phyloP scores from a whole-genome alignment of 2,888 invertebrate genomes.

The Acleris literana region DNA sequence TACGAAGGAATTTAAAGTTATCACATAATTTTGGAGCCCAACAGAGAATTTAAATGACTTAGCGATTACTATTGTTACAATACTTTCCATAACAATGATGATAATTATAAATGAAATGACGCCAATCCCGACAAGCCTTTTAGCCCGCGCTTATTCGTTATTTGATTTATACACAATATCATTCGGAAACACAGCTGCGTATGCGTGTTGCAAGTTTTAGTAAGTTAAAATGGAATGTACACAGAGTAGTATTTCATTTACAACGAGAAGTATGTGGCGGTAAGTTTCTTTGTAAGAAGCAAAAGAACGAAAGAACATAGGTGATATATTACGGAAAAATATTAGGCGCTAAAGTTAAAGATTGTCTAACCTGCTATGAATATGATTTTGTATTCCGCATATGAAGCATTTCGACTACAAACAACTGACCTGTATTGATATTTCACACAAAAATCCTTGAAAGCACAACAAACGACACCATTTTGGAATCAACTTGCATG shows the following conservation, averaged over 20 bases:
- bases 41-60: neutral
- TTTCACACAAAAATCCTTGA: slow-evolving; percentile 60
- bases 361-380: neutral
- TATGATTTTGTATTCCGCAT: neutral
- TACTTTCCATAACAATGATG: slow-evolving; percentile 18
- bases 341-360: neutral
- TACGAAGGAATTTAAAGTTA: neutral
- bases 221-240: slow-evolving; percentile 15
- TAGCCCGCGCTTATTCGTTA: slow-evolving; percentile 76
- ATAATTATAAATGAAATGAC: slow-evolving; percentile 50
- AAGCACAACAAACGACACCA: slow-evolving; percentile 84
- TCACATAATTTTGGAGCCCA: neutral
- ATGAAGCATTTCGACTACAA: neutral
- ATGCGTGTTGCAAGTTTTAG: neutral
- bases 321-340: slow-evolving; percentile 12
- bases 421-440: slow-evolving; percentile 36
- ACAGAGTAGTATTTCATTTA: slow-evolving; percentile 12
- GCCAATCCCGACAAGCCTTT: slow-evolving; percentile 60
- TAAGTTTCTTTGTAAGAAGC: slow-evolving; percentile 59
- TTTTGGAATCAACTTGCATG: slow-evolving; percentile 74
- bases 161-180: slow-evolving; percentile 13
- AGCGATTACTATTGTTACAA: neutral
- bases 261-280: slow-evolving; percentile 44
- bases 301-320: slow-evolving; percentile 45
- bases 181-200: neutral